These are phyloP conservation scores for Bambusicola thoracicus DNA, from an alignment of 2,113 vertebrate species.

Conservation along the genomic window DNA sequence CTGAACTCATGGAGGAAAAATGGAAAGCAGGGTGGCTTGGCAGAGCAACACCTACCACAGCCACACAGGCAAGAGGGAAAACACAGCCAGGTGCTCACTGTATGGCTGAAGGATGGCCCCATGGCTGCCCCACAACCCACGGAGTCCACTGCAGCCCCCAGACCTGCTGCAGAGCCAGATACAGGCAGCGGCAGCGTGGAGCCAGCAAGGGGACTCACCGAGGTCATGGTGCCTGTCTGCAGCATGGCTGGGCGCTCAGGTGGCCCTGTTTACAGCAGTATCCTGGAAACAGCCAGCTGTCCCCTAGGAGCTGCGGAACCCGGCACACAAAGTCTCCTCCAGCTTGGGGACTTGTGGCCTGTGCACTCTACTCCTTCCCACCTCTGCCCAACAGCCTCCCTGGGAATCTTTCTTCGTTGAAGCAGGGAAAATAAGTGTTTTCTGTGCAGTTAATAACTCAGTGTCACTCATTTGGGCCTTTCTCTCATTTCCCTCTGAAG, in stretches of 20 bases:
- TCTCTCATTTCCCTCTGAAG: accelerated
- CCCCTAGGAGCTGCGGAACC: background rate
- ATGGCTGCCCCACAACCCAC: background rate
- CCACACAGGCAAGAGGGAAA: background rate
- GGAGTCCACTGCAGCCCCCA: background rate
- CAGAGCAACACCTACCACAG: background rate
- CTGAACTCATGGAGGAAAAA: background rate
- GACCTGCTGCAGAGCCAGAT: background rate
- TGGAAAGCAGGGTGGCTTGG: background rate
- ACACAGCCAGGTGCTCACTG: background rate
- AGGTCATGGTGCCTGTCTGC: background rate
- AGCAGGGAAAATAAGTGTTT: background rate
- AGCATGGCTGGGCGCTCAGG: background rate
- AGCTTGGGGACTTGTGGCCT: background rate
- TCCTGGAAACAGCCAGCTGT: background rate
- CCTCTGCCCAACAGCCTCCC: background rate
- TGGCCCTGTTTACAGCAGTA: background rate
- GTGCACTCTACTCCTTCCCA: background rate
- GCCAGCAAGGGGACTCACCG: background rate
- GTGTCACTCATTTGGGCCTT: background rate
- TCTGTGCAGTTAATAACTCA: background rate
- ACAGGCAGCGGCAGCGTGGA: background rate
- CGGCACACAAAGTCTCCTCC: background rate
- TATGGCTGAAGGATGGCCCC: background rate
- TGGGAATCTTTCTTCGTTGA: background rate